Percentiles rank a stretch among this genome's conserved stretches.
phyloP scores from a whole-genome alignment of 2,113 vertebrate species.

The Sylvietta virens region DNA sequence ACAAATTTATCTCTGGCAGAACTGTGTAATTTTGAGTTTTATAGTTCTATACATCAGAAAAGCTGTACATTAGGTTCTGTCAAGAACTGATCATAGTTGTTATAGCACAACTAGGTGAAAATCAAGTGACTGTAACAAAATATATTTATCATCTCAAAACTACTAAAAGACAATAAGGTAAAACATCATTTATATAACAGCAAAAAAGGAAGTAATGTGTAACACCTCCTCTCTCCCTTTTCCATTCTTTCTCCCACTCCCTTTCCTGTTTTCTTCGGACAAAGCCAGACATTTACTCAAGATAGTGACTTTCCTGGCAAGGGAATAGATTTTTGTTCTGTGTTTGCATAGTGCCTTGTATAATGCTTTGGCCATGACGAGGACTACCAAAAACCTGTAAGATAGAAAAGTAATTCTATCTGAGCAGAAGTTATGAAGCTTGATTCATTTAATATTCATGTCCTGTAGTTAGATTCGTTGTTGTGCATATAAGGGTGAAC shows the following conservation, averaged over 20 bases:
- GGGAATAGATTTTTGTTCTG: neutral
- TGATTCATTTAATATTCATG: neutral
- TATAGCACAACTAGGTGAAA: neutral
- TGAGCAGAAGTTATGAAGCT: neutral
- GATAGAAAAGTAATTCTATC: neutral
- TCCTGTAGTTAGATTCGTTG: neutral
- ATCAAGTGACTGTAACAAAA: neutral
- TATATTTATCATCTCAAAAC: neutral
- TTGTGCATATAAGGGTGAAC: neutral
- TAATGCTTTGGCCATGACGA: neutral
- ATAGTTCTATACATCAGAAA: neutral
- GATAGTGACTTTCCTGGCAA: neutral
- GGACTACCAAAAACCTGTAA: neutral
- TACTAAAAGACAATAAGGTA: neutral
- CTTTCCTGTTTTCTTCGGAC: neutral
- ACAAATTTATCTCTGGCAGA: too few species aligned
- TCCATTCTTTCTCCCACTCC: neutral
- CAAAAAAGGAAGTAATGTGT: neutral
- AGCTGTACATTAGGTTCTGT: neutral
- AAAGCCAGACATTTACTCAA: neutral
- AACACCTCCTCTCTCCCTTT: neutral
- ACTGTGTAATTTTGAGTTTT: neutral
- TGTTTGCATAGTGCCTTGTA: neutral
- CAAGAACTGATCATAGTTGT: neutral
- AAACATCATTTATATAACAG: neutral